Percentiles rank a stretch among this genome's conserved stretches.
These are phyloP conservation scores for Corythornis madagascariensis DNA, from an alignment of 2,113 vertebrate species.

Conservation along the genomic window DNA sequence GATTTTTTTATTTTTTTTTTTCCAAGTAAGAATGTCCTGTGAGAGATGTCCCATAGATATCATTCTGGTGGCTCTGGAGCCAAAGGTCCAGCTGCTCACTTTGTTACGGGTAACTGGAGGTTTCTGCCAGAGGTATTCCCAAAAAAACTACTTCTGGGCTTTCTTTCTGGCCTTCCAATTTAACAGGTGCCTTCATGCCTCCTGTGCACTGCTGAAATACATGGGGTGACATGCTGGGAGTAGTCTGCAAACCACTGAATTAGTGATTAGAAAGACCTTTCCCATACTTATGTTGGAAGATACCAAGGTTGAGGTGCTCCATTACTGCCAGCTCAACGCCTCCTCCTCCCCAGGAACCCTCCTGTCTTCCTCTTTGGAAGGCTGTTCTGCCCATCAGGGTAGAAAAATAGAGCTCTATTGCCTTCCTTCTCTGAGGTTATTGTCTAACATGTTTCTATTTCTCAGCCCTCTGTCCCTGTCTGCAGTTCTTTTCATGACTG, in stretches of 20 bases:
- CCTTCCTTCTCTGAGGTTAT: neutral
- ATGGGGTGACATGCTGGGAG: neutral
- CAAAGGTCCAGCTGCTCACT: neutral
- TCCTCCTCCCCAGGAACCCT: neutral
- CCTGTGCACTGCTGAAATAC: neutral
- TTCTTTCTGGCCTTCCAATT: neutral
- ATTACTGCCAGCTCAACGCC: neutral
- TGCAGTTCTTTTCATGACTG: neutral
- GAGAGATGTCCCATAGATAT: too few relatives aligned
- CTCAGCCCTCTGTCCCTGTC: neutral
- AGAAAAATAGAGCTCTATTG: neutral
- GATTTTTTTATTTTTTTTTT: too few relatives aligned
- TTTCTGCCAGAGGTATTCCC: neutral
- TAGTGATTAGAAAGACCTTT: neutral
- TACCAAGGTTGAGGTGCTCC: neutral
- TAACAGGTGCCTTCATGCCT: neutral
- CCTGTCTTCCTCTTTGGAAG: neutral
- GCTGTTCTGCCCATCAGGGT: neutral
- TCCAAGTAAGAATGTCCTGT: neutral
- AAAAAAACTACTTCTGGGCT: neutral
- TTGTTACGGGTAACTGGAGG: neutral
- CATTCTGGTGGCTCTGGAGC: neutral
- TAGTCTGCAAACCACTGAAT: neutral
- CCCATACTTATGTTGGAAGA: neutral
- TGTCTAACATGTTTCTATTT: neutral